Evolutionary conservation across 2,797 vertebrate genomes (phyloP), one percentile per base, ranked within the genome.

Genomic region (Otus scops): DNA sequence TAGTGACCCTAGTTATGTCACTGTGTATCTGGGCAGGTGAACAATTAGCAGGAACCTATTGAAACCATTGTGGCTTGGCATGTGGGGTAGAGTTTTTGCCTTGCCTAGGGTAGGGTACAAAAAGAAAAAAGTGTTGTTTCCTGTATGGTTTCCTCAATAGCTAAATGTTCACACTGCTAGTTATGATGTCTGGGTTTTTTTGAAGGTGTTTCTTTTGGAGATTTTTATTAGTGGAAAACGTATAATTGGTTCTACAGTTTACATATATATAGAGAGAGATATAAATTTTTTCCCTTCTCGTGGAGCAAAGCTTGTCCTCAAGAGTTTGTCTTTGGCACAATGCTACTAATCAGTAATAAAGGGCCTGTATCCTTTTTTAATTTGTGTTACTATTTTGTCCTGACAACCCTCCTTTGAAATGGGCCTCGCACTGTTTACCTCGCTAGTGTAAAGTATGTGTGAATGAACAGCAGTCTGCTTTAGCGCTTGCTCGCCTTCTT

Each of bases 381-480:
- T 57, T 75, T 77, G 77, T 71, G 14, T 48, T 78, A 23, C 11
- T 87, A 10, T 75, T 90, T 77, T 81, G n/a, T 75, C 30, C 38
- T 43, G 57, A 47, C 19, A 88, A 30, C 1, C 17, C 23, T 21
- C 15, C 45, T 81, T 75, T 79, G 77, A 89, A 94, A 87, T 63
- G 24, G 22, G 26, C 21, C 57, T 1, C 1, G 23, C 54, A n/a
- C 24, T 69, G 36, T 71, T 84, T 94, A 84, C 79, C 15, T 85
- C 86, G 9, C 21, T 76, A 45, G 27, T 48, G 76, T 78, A 63
- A 93, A 90, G 63, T 70, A 34, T 51, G 53, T 81, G 71, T 88
- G 73, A 83, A 83, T 57, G 79, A 76, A 30, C 30, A 70, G 19
- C 13, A 8, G 65, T 93, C 59, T 93, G 85, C 48, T 85, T 84